Base-by-base conservation (phyloP, 2,113 vertebrate genomes). In the Emberiza fucata region DNA sequence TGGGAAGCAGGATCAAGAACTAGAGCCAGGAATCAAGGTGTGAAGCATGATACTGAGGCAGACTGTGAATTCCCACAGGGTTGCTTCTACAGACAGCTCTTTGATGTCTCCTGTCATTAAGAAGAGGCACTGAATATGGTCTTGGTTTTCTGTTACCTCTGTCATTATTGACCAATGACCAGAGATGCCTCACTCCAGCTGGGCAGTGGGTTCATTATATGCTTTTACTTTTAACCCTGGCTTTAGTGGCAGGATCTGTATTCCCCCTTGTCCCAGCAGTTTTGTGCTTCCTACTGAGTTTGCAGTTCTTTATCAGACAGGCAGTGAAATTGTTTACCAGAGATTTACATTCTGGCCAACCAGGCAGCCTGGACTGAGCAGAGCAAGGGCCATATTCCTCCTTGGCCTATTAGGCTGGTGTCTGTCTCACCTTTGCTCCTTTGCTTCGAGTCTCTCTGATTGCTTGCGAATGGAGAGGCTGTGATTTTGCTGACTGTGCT, bases 361-460 rank as follows among this genome's bases (percentile, higher is more conserved):
- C 20, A 83, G 61, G 40, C 78, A 81, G 77, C 77, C 35, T 44
- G 88, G 75, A 29, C 64, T 82, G 92, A 54, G 28, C 69, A 89
- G 87, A 96, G 61, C 90, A 44, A 40, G 65, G 72, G 25, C 56
- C 53, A n/a, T 57, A 90, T 94, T 94, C 80, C 73, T 95, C 48
- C 80, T 94, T 94, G 94, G 80, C 93, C 76, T 92, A 37, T 79
- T 88, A 94, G 70, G 25, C 61, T 83, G 86, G 28, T 88, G 45
- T 79, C 77, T 95, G 73, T 72, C 81, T 97, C 95, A 94, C 90
- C 94, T 97, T 92, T 90, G 84, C 90, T 92, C 93, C 65, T 90
- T 86, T 85, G 68, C 76, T 64, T 63, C 6, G 39, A 61, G 77
- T 57, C 48, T 92, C 25, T 88, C 88, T 97, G 96, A 95, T 94